Evolutionary conservation across 1,140 invertebrate genomes (phyloP), one percentile per base, ranked within the genome.

Genomic region (Melanaphis sacchari): DNA sequence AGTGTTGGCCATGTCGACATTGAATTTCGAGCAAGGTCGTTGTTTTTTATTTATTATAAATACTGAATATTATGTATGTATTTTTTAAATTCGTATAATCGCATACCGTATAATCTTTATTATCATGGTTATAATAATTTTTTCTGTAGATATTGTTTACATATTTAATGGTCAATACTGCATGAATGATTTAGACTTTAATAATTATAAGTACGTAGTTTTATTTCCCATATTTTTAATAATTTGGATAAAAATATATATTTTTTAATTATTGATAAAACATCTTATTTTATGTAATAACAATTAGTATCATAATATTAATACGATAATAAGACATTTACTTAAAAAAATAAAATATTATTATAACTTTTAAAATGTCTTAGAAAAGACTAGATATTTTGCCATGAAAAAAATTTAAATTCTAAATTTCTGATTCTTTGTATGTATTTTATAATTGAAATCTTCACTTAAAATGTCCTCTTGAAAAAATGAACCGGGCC

Each of bases 1-100:
- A 90, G 52, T 90, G 36, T 90, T 90, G 38, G 22, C 88, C 88
- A 40, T 90, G 87, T 52, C 87, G 49, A 90, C 52, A 90, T 90
- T 59, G 88, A 90, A 90, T 90, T 90, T 90, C 52, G 36, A 90
- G 1, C 88, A 90, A 90, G 88, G 88, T 90, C 52, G 18, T 46
- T 9, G 31, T 76, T 76, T 49, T 76, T 76, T n/a, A 31, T n/a
- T 76, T 76, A 76, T 76, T 76, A n/a, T n/a, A n/a, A 11, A 76
- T n/a, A 76, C 59, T n/a, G n/a, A n/a, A 76, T 59, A 31, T 66
- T 76, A 76, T n/a, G 59, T 76, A 46, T n/a, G 11, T 52, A 38
- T 49, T n/a, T 36, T 49, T 31, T 87, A 8, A 46, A 46, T 52
- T 24, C 43, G 38, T 88, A 22, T 24, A 88, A 36, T 88, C 18